phyloP scores from a whole-genome alignment of 1,140 invertebrate species.

The Hyphantria cunea region DNA sequence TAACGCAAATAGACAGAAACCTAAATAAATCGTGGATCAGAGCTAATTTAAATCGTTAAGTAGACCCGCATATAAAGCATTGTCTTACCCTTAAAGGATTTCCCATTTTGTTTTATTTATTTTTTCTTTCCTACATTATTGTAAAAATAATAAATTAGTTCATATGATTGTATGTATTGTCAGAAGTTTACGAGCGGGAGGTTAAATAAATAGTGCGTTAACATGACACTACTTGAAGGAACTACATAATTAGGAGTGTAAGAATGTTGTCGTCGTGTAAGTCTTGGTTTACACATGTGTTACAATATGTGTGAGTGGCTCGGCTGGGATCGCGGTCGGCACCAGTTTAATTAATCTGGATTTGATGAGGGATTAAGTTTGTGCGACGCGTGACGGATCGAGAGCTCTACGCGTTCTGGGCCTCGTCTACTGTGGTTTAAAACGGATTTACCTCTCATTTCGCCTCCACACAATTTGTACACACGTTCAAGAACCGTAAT shows the following conservation, averaged over 20 bases:
- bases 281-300: conserved; percentile 38
- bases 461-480: conserved; percentile 61
- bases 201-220: neutral
- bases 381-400: conserved; percentile 73
- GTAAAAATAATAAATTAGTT: too few species aligned
- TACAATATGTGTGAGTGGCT: conserved; percentile 47
- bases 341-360: conserved; percentile 78
- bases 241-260: conserved; percentile 6
- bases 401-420: conserved; percentile 51
- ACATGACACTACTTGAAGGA: conserved; percentile 4
- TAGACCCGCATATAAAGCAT: too few species aligned
- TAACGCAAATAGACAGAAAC: too few species aligned
- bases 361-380: conserved; percentile 78
- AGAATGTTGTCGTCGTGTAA: conserved; percentile 26
- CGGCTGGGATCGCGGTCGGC: conserved; percentile 56
- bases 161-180: too few species aligned
- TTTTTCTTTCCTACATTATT: too few species aligned
- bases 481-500: conserved; percentile 58
- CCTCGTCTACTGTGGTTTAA: conserved; percentile 67
- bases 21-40: too few species aligned
- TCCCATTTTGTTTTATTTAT: too few species aligned
- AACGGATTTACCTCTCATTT: conserved; percentile 72
- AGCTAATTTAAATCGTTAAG: too few species aligned
- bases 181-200: too few species aligned
- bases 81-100: too few species aligned